Conservation (phyloP, 2,888 invertebrate species). For the Drepana falcataria region DNA sequence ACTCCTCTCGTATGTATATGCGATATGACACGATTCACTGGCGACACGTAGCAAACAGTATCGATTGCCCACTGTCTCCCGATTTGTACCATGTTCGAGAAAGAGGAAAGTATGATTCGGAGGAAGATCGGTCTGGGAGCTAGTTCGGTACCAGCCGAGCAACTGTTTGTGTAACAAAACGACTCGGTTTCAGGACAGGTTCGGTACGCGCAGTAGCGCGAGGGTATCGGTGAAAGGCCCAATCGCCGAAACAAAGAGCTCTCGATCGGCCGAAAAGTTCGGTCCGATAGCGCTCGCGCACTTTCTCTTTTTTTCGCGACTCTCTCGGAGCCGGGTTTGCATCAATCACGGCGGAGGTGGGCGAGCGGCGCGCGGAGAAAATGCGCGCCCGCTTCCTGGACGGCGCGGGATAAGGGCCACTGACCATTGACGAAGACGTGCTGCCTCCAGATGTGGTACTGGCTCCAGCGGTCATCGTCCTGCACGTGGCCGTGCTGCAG, state of each 20-base stretch:
- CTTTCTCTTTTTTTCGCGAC: conserved; percentile 60
- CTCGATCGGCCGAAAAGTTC: conserved; percentile 55
- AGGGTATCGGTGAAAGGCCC: conserved; percentile 39
- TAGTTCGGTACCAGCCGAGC: not conserved
- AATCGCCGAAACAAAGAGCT: conserved; percentile 54
- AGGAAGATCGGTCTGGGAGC: not conserved
- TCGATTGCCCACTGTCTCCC: not conserved
- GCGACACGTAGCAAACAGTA: not conserved
- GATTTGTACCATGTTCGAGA: not conserved
- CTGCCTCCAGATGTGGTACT: conserved; percentile 89
- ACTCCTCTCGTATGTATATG: not conserved
- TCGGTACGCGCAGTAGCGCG: conserved; percentile 3
- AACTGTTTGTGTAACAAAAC: too few relatives aligned
- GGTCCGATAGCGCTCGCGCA: conserved; percentile 53
- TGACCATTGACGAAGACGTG: conserved; percentile 89
- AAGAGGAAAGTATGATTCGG: not conserved
- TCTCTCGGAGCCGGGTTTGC: conserved; percentile 32
- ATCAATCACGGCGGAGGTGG: conserved; percentile 24
- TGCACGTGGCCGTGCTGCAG: conserved; percentile 80
- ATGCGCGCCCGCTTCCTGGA: conserved; percentile 40
- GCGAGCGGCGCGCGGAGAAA: conserved; percentile 39
- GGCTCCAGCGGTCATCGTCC: conserved; percentile 83
- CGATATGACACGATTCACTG: not conserved
- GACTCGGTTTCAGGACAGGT: not conserved
- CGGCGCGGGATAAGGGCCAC: conserved; percentile 33